These are phyloP conservation scores for Nycticryphes semicollaris DNA, from an alignment of 2,113 vertebrate species.

Conservation along the genomic window DNA sequence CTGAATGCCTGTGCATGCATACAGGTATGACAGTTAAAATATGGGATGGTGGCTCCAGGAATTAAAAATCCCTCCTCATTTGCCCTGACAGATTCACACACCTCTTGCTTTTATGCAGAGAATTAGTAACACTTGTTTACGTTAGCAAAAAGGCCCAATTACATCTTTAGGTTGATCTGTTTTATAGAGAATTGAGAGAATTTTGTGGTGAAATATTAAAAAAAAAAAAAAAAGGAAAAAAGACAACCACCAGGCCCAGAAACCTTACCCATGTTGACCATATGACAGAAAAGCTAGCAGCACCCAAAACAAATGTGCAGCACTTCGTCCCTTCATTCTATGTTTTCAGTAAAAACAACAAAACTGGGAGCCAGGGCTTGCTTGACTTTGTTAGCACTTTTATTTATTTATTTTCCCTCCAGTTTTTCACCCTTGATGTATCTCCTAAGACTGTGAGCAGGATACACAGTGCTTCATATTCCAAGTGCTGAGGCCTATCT, in stretches of 20 bases:
- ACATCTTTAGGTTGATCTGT: not conserved
- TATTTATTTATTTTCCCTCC: conserved; percentile 34
- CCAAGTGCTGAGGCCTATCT: conserved; percentile 27
- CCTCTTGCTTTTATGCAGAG: not conserved
- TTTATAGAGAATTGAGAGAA: not conserved
- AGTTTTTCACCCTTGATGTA: conserved; percentile 35
- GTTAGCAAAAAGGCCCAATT: not conserved
- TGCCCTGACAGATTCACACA: not conserved
- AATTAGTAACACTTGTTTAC: not conserved
- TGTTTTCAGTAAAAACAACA: not conserved
- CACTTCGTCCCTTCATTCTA: not conserved
- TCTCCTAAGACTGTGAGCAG: conserved; percentile 32
- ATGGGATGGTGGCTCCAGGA: not conserved
- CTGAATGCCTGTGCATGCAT: not conserved
- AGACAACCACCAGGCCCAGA: not conserved
- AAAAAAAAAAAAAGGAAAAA: not conserved
- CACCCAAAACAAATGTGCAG: not conserved
- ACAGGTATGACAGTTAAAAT: not conserved
- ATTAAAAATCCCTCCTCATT: not conserved
- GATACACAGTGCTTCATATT: conserved; percentile 31
- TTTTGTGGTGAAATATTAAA: not conserved
- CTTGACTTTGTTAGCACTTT: not conserved
- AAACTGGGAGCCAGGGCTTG: not conserved
- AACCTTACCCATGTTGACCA: not conserved
- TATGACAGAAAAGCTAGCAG: not conserved